phyloP scores from a whole-genome alignment of 2,888 invertebrate species.

The Nebria brevicollis region DNA sequence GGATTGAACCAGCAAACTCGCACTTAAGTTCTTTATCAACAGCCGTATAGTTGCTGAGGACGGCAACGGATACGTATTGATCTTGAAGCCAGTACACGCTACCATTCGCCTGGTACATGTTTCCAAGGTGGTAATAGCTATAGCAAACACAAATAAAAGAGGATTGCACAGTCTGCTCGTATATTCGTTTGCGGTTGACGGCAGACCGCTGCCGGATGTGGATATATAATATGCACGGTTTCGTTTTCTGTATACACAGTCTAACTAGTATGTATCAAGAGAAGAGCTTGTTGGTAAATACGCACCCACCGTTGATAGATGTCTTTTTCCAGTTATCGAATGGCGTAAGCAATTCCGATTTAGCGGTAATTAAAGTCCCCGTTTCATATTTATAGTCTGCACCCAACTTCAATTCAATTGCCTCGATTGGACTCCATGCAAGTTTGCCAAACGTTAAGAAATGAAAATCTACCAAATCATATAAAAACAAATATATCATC shows the following conservation, averaged over 20 bases:
- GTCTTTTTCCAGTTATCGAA: constrained; percentile 70
- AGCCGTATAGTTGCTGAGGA: constrained; percentile 65
- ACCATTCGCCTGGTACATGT: constrained; percentile 66
- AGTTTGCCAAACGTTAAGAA: constrained; percentile 66
- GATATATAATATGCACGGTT: constrained; percentile 8
- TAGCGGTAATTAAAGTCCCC: constrained; percentile 62
- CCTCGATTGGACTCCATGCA: constrained; percentile 77
- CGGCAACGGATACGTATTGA: constrained; percentile 67
- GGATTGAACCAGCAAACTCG: constrained; percentile 66
- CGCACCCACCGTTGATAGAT: constrained; percentile 65
- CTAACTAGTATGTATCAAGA: constrained; percentile 9
- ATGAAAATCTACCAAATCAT: constrained; percentile 26
- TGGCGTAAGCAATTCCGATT: constrained; percentile 66
- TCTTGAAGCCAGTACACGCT: constrained; percentile 71
- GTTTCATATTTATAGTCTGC: constrained; percentile 68
- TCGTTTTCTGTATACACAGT: constrained; percentile 16
- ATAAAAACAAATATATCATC: constrained; percentile 1
- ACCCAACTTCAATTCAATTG: constrained; percentile 70
- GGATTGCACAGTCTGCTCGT: constrained; percentile 42
- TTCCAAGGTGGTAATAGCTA: constrained; percentile 66
- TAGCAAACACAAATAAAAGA: constrained; percentile 49
- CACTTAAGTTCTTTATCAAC: constrained; percentile 61
- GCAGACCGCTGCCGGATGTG: constrained; percentile 34
- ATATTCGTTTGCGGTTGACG: constrained; percentile 40
- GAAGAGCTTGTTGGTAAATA: constrained; percentile 17